Evolutionary conservation across 1,140 invertebrate species (phyloP), one percentile per base, ranked within the genome.

Genomic region (fruit fly (Drosophila melanogaster)): DNA sequence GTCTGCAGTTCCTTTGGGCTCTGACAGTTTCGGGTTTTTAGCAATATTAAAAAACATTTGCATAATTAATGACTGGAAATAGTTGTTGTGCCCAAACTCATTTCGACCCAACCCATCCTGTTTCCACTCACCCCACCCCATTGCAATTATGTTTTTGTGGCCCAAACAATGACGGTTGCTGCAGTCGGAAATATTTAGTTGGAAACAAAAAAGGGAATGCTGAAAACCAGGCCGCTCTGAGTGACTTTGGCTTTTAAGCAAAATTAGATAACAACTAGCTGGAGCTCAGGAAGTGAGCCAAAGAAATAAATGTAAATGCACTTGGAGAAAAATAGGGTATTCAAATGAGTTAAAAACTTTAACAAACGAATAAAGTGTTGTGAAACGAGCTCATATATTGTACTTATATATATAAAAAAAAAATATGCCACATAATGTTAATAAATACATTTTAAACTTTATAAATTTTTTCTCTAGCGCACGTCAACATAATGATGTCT

Each of bases 11-110:
- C 46, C 66, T 40, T 40, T 15, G 12, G 12, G 12, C 22, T 53
- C 77, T 57, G 58, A 38, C 56, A 44, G 40, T 57, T 58, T 55
- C 33, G 43, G 44, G 46, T 66, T 71, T 64, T 55, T 26, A 65
- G 79, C 62, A 59, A 83, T 79, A 86, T 79, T 86, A 65, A 86
- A 70, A 85, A 87, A 59, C 69, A 79, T 83, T 81, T 67, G 47
- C 79, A 79, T 86, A 86, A 86, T 86, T 86, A 87, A 86, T 86
- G 79, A 47, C 75, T 76, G 62, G 55, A 83, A 79, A 86, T 86
- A 87, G 74, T 76, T 61, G 53, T 59, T 44, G 41, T 40, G 41
- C 51, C 24, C 33, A 19, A 46, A 65, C 65, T 65, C 44, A 50
- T 69, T 69, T 65, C 30, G 64, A 55, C 24, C 56, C 15, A 58